Percentiles rank a stretch among this genome's conserved stretches.
Evolutionary conservation across 2,888 invertebrate species (phyloP).

Genomic region (Sericinus montela): DNA sequence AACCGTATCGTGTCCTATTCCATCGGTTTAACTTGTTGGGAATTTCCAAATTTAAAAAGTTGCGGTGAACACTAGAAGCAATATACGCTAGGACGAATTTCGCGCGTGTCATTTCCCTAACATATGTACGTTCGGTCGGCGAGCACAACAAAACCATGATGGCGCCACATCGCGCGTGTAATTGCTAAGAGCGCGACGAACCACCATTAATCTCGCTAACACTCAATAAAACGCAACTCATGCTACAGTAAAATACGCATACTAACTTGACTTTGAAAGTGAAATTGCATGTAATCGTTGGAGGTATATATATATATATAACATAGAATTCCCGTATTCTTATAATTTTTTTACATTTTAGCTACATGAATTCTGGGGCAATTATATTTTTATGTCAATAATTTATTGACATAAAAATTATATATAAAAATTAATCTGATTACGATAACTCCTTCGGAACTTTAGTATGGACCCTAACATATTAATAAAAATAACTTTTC

Average conservation of each 20-base stretch:
- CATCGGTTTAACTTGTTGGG: not conserved
- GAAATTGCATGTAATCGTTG: conserved; percentile 20
- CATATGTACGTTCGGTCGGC: conserved; percentile 28
- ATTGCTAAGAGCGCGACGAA: conserved; percentile 65
- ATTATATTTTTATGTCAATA: no score
- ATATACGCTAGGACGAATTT: conserved; percentile 18
- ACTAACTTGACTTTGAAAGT: conserved; percentile 34
- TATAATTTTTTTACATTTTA: no score
- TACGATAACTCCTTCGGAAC: no score
- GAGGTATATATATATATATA: not conserved
- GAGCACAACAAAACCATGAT: conserved; percentile 54
- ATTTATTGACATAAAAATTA: no score
- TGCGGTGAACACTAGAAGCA: not conserved
- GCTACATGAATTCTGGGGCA: no score
- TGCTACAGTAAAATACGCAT: conserved; percentile 58
- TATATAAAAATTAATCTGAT: no score
- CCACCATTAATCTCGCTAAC: conserved; percentile 74
- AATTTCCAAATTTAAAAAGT: not conserved
- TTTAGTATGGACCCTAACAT: no score
- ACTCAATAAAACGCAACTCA: conserved; percentile 77
- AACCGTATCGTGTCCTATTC: no score
- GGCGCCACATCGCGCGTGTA: conserved; percentile 73
- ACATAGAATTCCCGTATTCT: no score
- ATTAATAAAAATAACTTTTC: no score
- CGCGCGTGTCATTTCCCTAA: conserved; percentile 37